Conservation (phyloP, 2,113 vertebrate genomes). For the Corythornis madagascariensis region DNA sequence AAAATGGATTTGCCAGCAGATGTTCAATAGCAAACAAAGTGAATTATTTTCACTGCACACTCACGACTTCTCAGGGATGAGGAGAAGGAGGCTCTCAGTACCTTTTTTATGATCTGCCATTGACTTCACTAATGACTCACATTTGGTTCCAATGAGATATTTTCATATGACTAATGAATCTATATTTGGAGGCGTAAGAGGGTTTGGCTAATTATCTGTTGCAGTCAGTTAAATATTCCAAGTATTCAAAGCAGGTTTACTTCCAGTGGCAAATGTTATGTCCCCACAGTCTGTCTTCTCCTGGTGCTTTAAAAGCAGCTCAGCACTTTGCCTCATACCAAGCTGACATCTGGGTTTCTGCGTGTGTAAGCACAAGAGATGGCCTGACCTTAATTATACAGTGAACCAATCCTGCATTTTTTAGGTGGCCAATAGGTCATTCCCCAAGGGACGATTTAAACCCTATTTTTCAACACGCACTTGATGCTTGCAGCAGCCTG, state of each 20-base stretch:
- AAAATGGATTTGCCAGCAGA: slow-evolving; percentile 47
- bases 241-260: slow-evolving; percentile 44
- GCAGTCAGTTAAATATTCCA: slow-evolving; percentile 58
- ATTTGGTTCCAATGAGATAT: slow-evolving; percentile 65
- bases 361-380: slow-evolving; percentile 36
- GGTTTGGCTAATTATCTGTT: slow-evolving; percentile 66
- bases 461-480: slow-evolving; percentile 31
- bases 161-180: slow-evolving; percentile 66
- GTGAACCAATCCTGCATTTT: slow-evolving; percentile 31
- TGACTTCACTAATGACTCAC: slow-evolving; percentile 67
- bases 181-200: slow-evolving; percentile 59
- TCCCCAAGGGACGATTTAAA: slow-evolving; percentile 33
- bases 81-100: slow-evolving; percentile 9
- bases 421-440: slow-evolving; percentile 57
- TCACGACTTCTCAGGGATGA: background rate
- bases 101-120: slow-evolving; percentile 57
- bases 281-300: background rate
- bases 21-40: slow-evolving; percentile 43
- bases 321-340: background rate
- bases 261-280: slow-evolving; percentile 34
- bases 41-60: slow-evolving; percentile 1
- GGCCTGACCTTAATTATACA: slow-evolving; percentile 64
- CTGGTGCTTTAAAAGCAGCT: slow-evolving; percentile 18
- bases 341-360: slow-evolving; percentile 55
- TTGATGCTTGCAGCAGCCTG: background rate